phyloP scores from a whole-genome alignment of 2,113 vertebrate species.

The Sander vitreus region DNA sequence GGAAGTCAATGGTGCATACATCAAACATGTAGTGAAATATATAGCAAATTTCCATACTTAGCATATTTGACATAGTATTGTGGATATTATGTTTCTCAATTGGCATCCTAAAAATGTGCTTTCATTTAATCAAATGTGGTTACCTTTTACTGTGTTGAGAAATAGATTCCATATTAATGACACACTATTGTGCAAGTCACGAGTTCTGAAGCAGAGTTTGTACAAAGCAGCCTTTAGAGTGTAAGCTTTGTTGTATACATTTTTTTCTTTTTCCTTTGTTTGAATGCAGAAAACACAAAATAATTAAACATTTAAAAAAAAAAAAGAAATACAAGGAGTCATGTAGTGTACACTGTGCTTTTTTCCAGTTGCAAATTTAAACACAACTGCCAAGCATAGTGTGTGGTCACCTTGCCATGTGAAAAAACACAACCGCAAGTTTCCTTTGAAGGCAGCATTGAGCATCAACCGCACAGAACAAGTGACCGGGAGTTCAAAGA shows the following conservation, averaged over 20 bases:
- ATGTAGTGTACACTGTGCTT: not conserved
- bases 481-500: constrained; percentile 20
- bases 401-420: constrained; percentile 15
- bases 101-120: not conserved
- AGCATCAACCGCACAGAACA: not conserved
- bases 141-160: not conserved
- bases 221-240: not conserved
- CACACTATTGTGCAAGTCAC: not conserved
- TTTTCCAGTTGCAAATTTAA: not conserved
- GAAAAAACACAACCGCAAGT: not conserved
- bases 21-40: constrained; percentile 20
- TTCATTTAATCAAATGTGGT: not conserved
- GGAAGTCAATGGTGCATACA: not conserved
- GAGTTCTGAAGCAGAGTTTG: not conserved
- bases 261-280: not conserved
- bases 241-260: not conserved
- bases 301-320: not conserved
- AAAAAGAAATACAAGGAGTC: not conserved
- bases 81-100: not conserved
- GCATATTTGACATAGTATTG: not conserved
- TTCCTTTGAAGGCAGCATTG: constrained; percentile 29
- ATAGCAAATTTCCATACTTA: not conserved
- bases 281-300: not conserved
- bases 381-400: constrained; percentile 22
- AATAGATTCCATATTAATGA: not conserved